Evolutionary conservation across 2,888 invertebrate genomes (phyloP), one percentile per base, ranked within the genome.

Genomic region (Steromphala cineraria): DNA sequence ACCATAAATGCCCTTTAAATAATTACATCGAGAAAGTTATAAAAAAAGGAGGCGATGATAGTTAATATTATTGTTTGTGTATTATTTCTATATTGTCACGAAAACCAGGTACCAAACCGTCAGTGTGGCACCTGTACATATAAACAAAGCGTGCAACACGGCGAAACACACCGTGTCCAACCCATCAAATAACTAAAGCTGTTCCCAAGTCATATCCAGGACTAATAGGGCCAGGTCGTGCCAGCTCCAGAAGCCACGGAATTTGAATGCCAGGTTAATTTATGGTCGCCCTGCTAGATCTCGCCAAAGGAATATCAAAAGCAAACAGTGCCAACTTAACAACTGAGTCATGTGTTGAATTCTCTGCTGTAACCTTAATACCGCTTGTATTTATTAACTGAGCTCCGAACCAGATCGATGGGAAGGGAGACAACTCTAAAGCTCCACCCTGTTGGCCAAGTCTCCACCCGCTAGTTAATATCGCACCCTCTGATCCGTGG

Each of bases 271-370:
- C 62, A 28, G 21, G 62, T 13, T 62, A 62, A 62, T 62, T 62
- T 62, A 62, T 62, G 62, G 62, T 62, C 24, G 62, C 28, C 62
- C 62, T 15, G 62, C 62, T 62, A 15, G 62, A 62, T 62, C 28
- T 62, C 62, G 62, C 28, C 28, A 62, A 28, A 62, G 62, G 15
- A 62, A 62, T 62, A 21, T 24, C 28, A 62, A 62, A 62, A 62
- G 62, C 62, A 62, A 62, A 62, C 62, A 62, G 28, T 46, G 28
- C 62, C 15, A 28, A 62, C 62, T 24, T 24, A 10, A 28, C 62
- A 62, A 62, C 62, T 62, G 62, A 62, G 62, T 62, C 62, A 62
- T 62, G 62, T 62, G 62, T 62, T 62, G 62, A 24, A 28, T 24
- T 62, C 62, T 62, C 24, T 62, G 21, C 24, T 15, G 8, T 62